Evolutionary conservation across 2,797 vertebrate species (phyloP).

Genomic region (Poeciliopsis turneri): DNA sequence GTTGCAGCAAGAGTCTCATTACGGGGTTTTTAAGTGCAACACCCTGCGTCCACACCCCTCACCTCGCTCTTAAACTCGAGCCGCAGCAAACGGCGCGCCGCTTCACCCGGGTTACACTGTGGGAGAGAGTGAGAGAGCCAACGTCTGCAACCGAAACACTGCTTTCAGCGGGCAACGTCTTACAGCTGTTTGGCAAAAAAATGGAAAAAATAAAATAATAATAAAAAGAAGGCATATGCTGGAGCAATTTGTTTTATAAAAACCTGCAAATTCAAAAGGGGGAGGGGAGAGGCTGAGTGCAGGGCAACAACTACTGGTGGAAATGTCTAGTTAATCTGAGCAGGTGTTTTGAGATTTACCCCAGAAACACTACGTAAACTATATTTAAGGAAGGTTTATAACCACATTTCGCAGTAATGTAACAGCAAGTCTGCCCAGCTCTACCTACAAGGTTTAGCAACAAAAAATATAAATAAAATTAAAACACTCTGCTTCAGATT

Average conservation of each 20-base stretch:
- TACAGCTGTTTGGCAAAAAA: constrained; percentile 52
- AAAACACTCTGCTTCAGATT: neutral
- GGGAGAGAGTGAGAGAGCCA: constrained; percentile 30
- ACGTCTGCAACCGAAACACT: constrained; percentile 33
- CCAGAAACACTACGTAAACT: neutral
- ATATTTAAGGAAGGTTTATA: neutral
- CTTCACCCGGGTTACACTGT: constrained; percentile 13
- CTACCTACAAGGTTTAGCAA: neutral
- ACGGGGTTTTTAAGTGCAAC: constrained; percentile 49
- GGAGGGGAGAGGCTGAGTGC: constrained; percentile 16
- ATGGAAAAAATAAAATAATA: neutral
- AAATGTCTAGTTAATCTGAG: constrained; percentile 20
- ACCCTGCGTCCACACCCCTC: constrained; percentile 58
- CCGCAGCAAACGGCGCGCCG: constrained; percentile 22
- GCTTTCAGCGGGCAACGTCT: constrained; percentile 38
- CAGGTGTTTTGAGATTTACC: neutral
- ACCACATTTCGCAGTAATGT: neutral
- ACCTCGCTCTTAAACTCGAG: constrained; percentile 36
- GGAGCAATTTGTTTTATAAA: constrained; percentile 40
- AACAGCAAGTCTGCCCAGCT: neutral
- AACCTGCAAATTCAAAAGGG: constrained; percentile 28
- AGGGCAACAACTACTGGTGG: constrained; percentile 8
- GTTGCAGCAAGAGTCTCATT: constrained; percentile 63
- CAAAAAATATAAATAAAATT: neutral
- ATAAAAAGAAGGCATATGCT: neutral